Conservation (phyloP, 2,113 vertebrate species). For the Microcebus tavaratra region DNA sequence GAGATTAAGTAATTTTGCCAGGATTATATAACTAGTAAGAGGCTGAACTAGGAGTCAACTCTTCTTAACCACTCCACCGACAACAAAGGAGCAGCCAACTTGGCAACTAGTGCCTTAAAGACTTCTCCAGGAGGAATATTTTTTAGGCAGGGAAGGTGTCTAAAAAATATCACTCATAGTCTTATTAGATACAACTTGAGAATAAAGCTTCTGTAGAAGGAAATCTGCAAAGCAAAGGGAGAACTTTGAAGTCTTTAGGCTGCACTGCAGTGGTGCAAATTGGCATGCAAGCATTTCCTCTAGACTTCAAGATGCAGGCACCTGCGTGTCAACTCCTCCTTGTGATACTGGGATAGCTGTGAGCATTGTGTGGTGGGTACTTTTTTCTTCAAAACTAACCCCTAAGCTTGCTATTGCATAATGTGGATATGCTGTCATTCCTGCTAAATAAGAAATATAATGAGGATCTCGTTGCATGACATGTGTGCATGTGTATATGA, state of each 20-base stretch:
- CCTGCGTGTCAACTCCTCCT: neutral
- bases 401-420: neutral
- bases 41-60: neutral
- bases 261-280: neutral
- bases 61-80: neutral
- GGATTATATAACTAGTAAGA: neutral
- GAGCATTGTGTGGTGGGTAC: neutral
- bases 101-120: neutral
- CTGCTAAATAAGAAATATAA: neutral
- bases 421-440: neutral
- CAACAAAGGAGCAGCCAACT: neutral
- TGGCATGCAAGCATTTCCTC: neutral
- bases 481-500: neutral
- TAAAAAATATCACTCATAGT: neutral
- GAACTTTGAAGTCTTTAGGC: neutral
- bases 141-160: neutral
- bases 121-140: neutral
- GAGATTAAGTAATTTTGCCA: neutral
- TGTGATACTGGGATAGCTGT: neutral
- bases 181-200: neutral
- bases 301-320: neutral
- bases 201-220: neutral
- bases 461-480: neutral
- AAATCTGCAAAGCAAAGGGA: conserved; percentile 11
- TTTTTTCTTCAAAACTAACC: neutral